phyloP scores from a whole-genome alignment of 2,113 vertebrate species.

The Corynorhinus townsendii region DNA sequence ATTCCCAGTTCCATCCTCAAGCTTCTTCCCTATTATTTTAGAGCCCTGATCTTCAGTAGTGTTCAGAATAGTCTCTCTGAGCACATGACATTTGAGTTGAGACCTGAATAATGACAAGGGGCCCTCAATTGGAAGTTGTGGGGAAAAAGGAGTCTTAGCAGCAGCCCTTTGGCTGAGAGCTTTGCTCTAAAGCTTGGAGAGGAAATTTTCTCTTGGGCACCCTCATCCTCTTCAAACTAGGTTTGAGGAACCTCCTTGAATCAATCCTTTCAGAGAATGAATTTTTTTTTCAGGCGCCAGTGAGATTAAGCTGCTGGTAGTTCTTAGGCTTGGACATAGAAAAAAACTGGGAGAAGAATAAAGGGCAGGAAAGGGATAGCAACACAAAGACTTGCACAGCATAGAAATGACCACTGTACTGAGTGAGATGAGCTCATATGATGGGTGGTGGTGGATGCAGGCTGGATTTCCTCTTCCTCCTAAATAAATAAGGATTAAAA shows the following conservation, averaged over 20 bases:
- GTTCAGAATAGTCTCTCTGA: neutral
- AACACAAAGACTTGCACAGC: neutral
- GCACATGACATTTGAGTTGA: neutral
- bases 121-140: neutral
- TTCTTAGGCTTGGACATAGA: neutral
- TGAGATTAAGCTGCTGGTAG: neutral
- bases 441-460: neutral
- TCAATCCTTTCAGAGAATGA: neutral
- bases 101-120: neutral
- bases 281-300: neutral
- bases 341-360: neutral
- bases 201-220: neutral
- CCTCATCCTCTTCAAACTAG: neutral
- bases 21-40: neutral
- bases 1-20: neutral
- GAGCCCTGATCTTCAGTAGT: neutral
- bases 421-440: neutral
- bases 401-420: neutral
- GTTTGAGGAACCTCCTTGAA: neutral
- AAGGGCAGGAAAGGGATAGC: neutral
- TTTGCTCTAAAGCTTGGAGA: neutral
- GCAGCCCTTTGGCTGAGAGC: neutral
- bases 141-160: neutral
- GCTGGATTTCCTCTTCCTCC: neutral
- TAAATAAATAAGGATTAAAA: neutral